These are phyloP conservation scores for Leptinotarsa juncta DNA, from an alignment of 2,888 invertebrate species.

Conservation along the genomic window DNA sequence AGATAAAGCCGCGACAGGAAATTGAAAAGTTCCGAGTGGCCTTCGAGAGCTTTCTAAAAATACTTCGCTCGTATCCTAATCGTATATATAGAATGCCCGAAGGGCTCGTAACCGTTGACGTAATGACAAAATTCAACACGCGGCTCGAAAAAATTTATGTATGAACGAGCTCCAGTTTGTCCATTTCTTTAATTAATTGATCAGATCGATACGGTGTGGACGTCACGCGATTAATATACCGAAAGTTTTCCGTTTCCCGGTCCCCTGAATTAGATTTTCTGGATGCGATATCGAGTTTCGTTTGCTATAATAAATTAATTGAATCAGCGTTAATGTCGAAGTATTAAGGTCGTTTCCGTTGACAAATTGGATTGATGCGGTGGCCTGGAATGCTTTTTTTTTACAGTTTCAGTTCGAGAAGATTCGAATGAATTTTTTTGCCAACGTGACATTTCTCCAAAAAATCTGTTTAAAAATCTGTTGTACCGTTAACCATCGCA, in stretches of 20 bases:
- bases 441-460: no score
- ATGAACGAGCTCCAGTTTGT: background rate
- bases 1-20: constrained; percentile 9
- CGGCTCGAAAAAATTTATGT: background rate
- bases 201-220: background rate
- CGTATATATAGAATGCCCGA: constrained; percentile 14
- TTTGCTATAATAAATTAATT: background rate
- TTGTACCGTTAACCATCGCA: no score
- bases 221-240: background rate
- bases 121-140: background rate
- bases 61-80: background rate
- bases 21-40: constrained; percentile 15
- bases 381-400: background rate
- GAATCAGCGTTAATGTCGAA: background rate
- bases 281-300: background rate
- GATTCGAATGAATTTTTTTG: no score
- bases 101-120: background rate
- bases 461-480: no score
- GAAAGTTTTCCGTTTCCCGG: background rate
- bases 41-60: constrained; percentile 4
- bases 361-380: background rate
- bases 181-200: constrained; percentile 5
- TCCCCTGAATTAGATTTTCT: background rate
- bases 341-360: background rate
- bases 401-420: background rate